Base-by-base conservation (phyloP, 2,888 invertebrate species). In the Synanthedon formicaeformis region DNA sequence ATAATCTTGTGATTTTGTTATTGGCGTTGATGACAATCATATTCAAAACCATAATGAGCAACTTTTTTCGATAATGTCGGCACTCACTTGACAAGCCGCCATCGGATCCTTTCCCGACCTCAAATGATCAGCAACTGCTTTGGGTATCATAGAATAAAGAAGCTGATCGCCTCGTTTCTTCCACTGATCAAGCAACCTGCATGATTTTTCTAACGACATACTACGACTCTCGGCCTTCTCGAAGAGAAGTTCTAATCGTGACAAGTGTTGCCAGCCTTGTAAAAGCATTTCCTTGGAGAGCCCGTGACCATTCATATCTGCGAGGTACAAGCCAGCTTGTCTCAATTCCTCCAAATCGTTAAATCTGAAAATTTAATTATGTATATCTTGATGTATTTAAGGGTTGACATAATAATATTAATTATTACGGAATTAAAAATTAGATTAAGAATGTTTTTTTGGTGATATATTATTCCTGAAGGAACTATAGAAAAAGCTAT, bases 111-210 rank as follows among this genome's bases (percentile, higher is more conserved):
- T 91, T 0, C 96, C 96, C 16, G 90, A 85, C 55, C 94, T 89
- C 63, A 97, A 88, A 57, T 93, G 90, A 67, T 95, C 94, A 0
- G 96, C 96, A 13, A 96, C 93, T 2, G 92, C 91, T 65, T 92
- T 91, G 0, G 97, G 97, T 67, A 97, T 95, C 96, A 97, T 97
- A 1, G 96, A 96, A 70, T 96, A 96, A 0, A 97, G 83, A 4
- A 97, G 85, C 60, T 94, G 94, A 68, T 97, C 96, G 0, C 96
- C 94, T 60, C 93, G 91, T 55, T 92, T 90, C 74, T 96, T 95
- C 95, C 96, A 96, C 40, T 93, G 91, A 69, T 96, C 96, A 13
- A 94, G 82, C 16, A 95, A 83, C 52, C 91, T 88, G 65, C 95
- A 89, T 41, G 93, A 95, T 60, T 92, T 92, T 67, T 95, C 94